Conservation (phyloP, 2,797 vertebrate species). For the Chrosomus eos region DNA sequence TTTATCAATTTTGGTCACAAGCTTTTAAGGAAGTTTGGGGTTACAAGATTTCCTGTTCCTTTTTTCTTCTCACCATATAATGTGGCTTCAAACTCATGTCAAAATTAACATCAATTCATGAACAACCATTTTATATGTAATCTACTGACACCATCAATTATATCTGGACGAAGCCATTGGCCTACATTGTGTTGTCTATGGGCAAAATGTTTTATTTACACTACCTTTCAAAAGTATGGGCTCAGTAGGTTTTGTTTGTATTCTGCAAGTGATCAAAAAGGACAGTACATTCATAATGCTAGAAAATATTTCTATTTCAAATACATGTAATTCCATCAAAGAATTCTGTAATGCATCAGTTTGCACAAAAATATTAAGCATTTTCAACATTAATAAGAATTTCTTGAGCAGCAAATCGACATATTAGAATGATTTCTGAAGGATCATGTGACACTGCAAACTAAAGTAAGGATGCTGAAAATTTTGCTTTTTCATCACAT, state of each 20-base stretch:
- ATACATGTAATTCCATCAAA: background rate
- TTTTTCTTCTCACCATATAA: background rate
- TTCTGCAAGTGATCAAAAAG: background rate
- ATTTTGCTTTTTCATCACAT: background rate
- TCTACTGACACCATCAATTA: background rate
- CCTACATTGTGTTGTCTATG: background rate
- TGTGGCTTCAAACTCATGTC: background rate
- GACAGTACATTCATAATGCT: background rate
- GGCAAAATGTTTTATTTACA: background rate
- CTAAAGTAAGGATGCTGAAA: background rate
- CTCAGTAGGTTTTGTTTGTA: rapidly evolving
- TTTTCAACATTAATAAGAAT: background rate
- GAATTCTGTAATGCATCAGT: background rate
- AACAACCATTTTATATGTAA: no score
- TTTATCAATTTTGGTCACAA: slow-evolving; percentile 4
- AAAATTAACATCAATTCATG: background rate
- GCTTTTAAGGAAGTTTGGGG: slow-evolving; percentile 3
- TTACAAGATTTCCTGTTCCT: background rate
- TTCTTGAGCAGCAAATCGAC: background rate
- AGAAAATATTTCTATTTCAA: background rate
- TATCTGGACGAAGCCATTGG: background rate
- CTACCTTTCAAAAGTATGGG: background rate
- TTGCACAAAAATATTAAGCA: background rate
- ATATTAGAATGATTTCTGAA: background rate
- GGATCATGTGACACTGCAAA: background rate